A percentile compares a stretch with the other conserved stretches of the same genome.
Evolutionary conservation across 1,140 invertebrate species (phyloP).

Genomic region (Reticulitermes speratus): DNA sequence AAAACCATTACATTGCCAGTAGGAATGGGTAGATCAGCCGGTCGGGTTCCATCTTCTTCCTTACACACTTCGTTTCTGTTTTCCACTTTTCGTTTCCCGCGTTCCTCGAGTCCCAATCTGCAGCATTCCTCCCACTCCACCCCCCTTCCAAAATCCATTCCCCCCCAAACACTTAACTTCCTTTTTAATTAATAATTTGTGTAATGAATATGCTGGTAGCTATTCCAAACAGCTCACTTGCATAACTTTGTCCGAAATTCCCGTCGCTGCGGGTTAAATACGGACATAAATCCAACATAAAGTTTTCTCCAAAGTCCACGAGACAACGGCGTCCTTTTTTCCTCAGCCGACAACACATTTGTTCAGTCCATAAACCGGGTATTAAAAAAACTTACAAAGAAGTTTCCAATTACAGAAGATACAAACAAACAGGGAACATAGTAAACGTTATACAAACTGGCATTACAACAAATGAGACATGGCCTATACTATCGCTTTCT

Average conservation of each 20-base stretch:
- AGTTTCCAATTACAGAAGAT: not conserved
- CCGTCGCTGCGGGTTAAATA: not conserved
- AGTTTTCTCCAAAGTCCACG: not conserved
- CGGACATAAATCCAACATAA: not conserved
- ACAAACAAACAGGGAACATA: too few relatives aligned
- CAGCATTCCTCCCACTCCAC: not conserved
- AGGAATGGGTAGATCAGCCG: not conserved
- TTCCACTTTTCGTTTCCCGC: not conserved
- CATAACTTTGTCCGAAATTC: constrained; percentile 12
- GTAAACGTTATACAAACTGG: too few relatives aligned
- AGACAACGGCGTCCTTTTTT: not conserved
- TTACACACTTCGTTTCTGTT: not conserved
- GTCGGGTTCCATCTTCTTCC: not conserved
- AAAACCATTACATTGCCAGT: constrained; percentile 1
- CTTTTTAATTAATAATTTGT: constrained; percentile 20
- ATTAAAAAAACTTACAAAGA: not conserved
- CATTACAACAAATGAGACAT: too few relatives aligned
- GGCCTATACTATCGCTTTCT: too few relatives aligned
- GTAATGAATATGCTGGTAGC: constrained; percentile 15
- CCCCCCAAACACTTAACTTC: not conserved
- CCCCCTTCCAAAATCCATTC: not conserved
- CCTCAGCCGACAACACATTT: not conserved
- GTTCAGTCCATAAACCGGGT: not conserved
- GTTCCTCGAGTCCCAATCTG: not conserved
- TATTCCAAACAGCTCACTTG: not conserved